Evolutionary conservation across 2,888 invertebrate genomes (phyloP), one percentile per base, ranked within the genome.

Genomic region (Dinocampus coccinellae): DNA sequence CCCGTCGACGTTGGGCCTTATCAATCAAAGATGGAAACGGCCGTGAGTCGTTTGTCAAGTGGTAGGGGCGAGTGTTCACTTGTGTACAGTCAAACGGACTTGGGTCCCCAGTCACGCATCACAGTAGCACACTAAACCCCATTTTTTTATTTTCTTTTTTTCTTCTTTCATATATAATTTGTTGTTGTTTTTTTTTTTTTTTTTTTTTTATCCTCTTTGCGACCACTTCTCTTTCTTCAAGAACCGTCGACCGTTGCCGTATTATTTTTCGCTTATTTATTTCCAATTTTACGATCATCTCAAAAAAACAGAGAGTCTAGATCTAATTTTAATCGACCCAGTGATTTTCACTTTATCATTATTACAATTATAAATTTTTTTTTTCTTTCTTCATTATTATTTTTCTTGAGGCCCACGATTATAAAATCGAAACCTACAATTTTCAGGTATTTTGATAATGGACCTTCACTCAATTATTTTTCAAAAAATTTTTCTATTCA

Each of bases 241-340:
- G 16, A 16, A 47, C 16, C 47, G 16, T 16, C 47, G 47, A 47
- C 20, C 16, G 47, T 47, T 47, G 47, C 47, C 47, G 47, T 16
- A n/a, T n/a, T 47, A 42, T 22, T 60, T 36, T 24, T 55, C 73
- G 47, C 61, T 53, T 55, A 69, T 66, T 34, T 58, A 13, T 10
- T 33, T 29, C 34, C 29, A 26, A 16, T 33, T 58, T 53, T 57
- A 58, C 20, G 66, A 73, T 79, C 83, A 76, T 81, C 74, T 79
- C 79, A 78, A 83, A 85, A 84, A 79, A 83, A 84, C 83, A 79
- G 3, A 39, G 16, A 77, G 79, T 78, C 82, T 81, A 82, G 83
- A 84, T 84, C 83, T 84, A 82, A 84, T 84, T 85, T 84, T 81
- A 84, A 85, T 84, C 82, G 82, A 77, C 75, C 73, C 42, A 16